Base-by-base conservation (phyloP, 1,140 invertebrate species). In the Melitaea cinxia region DNA sequence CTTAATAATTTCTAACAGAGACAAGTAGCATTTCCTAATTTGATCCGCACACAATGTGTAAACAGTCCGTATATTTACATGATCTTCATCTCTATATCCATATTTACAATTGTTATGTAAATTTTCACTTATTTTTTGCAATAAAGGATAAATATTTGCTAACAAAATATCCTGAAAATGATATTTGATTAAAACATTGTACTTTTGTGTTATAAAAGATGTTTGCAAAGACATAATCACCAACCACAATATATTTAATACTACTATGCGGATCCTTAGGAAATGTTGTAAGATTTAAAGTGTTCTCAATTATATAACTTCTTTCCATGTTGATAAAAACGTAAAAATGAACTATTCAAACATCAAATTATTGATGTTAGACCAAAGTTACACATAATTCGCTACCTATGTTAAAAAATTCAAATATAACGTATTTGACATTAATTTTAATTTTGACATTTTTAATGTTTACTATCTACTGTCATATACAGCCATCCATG, bases 41-140 rank as follows among this genome's bases (percentile, higher is more conserved):
- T 90, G 88, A 69, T 81, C 85, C n/a, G 75, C 75, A 73, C 84
- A 88, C n/a, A 90, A 66, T 28, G 73, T 65, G 54, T 78, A 86
- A 24, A 86, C 74, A 63, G 88, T 77, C 4, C 68, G 70, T 35
- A 83, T 60, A 68, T 79, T 81, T 28, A 35, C 26, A 15, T 68
- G 49, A 49, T 72, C 35, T 23, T 75, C 70, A 14, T 69, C 63
- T 12, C 42, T 7, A 52, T 47, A 24, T 24, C 50, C 42, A 10
- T 71, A 56, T 30, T 65, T 66, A 19, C 49, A 49, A 60, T 52
- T 37, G 15, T 49, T 45, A 52, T 65, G 65, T 45, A 87, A 53
- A 62, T 77, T 75, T 21, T 70, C 67, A 14, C 71, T 69, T 47
- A 87, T 76, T 68, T 60, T 76, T 28, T 67, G 54, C 42, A 84